Base-by-base conservation (phyloP, 2,113 vertebrate species). In the Edolisoma coerulescens region DNA sequence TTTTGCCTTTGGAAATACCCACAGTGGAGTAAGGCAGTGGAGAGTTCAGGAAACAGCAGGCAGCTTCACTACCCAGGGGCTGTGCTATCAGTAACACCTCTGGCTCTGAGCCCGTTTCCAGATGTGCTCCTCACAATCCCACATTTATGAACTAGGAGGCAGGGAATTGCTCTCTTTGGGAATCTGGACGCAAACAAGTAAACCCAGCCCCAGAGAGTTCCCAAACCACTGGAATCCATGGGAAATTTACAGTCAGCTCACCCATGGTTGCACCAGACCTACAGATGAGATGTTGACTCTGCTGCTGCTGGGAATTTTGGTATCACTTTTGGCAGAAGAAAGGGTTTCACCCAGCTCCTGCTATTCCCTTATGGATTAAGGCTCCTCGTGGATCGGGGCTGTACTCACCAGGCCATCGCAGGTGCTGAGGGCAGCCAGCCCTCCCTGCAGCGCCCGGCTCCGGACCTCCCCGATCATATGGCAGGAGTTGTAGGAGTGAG, bases 401-500 rank as follows among this genome's bases (percentile, higher is more conserved):
- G 24, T 5, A 98, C 99, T 99, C 95, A 99, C 99, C 98, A 99
- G 98, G 67, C 99, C 99, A 9, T 98, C 97, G 24, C 99, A 99
- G 41, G 99, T 98, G 65, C 99, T 99, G 74, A 99, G 98, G 14
- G 98, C 99, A 0, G 99, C 99, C 20, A 92, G 97, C 6, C 99
- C 99, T 1, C 94, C 95, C 21, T 86, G 59, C 11, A 45, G 84
- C 13, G 84, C 90, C 6, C 87, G 95, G 64, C 98, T 96, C 97
- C 92, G 98, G 22, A 99, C 99, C 45, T 99, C 98, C 12, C 99
- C 99, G 1, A 99, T 60, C 97, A 99, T 99, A 16, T 99, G 98
- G 93, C 99, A 99, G 49, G 95, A 90, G 37, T 98, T 96, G n/a
- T 30, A 74, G 16, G 88, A 50, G 13, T 73, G 88, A 0, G 95